Evolutionary conservation across 2,888 invertebrate species (phyloP).

Genomic region (Eremobia ochroleuca): DNA sequence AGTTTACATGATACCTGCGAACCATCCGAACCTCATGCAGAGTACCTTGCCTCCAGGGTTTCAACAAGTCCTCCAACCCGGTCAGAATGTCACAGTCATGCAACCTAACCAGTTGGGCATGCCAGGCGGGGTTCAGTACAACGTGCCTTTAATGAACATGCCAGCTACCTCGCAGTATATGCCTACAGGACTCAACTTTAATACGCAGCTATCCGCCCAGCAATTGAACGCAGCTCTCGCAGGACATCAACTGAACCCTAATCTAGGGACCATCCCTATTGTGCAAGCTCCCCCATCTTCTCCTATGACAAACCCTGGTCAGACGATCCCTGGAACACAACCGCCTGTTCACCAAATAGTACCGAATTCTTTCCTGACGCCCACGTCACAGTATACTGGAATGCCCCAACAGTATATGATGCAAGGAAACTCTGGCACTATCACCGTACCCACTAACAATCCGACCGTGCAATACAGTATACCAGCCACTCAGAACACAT

Average conservation of each 20-base stretch:
- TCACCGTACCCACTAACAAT: constrained; percentile 80
- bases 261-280: constrained; percentile 84
- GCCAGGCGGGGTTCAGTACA: constrained; percentile 86
- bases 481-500: constrained; percentile 76
- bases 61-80: constrained; percentile 84
- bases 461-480: constrained; percentile 83
- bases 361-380: constrained; percentile 82
- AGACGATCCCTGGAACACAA: constrained; percentile 79
- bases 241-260: constrained; percentile 83
- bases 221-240: constrained; percentile 87
- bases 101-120: constrained; percentile 87
- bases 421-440: constrained; percentile 79
- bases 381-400: constrained; percentile 83
- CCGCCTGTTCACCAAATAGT: constrained; percentile 83
- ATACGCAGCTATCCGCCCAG: constrained; percentile 86
- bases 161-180: constrained; percentile 85
- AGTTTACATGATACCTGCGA: constrained; percentile 88
- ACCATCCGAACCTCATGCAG: constrained; percentile 84
- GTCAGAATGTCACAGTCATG: constrained; percentile 88
- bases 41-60: constrained; percentile 80
- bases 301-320: constrained; percentile 77
- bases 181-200: constrained; percentile 85
- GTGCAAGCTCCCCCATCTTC: constrained; percentile 85
- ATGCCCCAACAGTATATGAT: constrained; percentile 87
- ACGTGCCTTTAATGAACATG: constrained; percentile 87